phyloP scores from a whole-genome alignment of 2,113 vertebrate species.

The Centropus bengalensis region DNA sequence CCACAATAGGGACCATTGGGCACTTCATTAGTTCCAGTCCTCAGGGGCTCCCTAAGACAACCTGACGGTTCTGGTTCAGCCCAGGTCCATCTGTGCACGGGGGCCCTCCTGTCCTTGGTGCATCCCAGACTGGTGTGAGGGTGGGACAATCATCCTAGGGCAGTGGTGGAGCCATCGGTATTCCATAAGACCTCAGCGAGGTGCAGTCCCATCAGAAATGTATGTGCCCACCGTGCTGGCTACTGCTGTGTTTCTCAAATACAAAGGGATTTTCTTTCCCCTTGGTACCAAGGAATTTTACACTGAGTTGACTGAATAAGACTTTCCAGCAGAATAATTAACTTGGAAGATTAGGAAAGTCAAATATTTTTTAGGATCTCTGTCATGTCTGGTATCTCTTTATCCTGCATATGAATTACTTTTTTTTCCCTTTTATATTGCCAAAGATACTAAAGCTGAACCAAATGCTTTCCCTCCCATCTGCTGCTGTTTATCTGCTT shows the following conservation, averaged over 20 bases:
- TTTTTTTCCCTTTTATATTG: not conserved
- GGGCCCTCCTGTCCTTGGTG: not conserved
- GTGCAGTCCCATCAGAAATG: not conserved
- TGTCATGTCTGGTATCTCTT: constrained; percentile 47
- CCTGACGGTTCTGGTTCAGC: not conserved
- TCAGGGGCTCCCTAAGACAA: not conserved
- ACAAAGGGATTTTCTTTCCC: not conserved
- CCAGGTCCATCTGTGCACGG: not conserved
- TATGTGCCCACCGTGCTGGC: not conserved
- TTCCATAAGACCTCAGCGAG: not conserved
- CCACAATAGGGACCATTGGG: rapidly evolving
- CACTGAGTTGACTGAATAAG: constrained; percentile 20
- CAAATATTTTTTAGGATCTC: constrained; percentile 33
- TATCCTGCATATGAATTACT: not conserved
- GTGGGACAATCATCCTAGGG: not conserved
- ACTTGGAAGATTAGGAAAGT: constrained; percentile 20
- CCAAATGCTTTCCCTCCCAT: not conserved
- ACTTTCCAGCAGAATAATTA: not conserved
- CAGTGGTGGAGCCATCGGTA: not conserved
- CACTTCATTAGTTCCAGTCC: not conserved
- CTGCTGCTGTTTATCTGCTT: constrained; percentile 47
- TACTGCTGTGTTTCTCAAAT: not conserved
- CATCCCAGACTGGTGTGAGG: not conserved
- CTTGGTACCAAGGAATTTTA: not conserved
- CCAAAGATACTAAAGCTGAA: not conserved